These are phyloP conservation scores for Halcyon badia DNA, from an alignment of 2,797 vertebrate species.

Conservation along the genomic window DNA sequence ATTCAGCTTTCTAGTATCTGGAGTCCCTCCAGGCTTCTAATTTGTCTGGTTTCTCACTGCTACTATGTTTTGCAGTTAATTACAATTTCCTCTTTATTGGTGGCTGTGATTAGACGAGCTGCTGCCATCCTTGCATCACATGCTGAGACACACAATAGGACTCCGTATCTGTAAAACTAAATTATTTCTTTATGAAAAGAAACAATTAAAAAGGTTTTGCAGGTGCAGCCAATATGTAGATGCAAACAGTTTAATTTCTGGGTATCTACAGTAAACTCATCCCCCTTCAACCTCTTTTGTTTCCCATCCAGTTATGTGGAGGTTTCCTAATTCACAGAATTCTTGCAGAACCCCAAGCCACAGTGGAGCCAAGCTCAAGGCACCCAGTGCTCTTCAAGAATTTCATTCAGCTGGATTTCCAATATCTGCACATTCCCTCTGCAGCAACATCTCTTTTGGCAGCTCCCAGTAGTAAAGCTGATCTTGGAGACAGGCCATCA, in stretches of 20 bases:
- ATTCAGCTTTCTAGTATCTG: background rate
- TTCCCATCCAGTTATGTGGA: background rate
- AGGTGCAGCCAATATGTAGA: background rate
- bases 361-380: background rate
- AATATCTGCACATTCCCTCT: background rate
- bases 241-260: background rate
- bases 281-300: background rate
- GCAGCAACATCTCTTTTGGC: background rate
- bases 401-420: background rate
- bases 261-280: background rate
- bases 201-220: background rate
- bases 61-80: conserved; percentile 16
- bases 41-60: background rate
- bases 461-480: background rate
- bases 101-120: background rate
- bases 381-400: background rate
- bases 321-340: background rate
- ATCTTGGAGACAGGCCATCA: background rate
- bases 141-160: background rate
- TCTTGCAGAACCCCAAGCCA: background rate
- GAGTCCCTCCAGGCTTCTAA: background rate
- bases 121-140: background rate
- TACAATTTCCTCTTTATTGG: background rate
- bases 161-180: background rate
- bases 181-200: background rate